Conservation (phyloP, 2,797 vertebrate species). For the Tadarida brasiliensis region DNA sequence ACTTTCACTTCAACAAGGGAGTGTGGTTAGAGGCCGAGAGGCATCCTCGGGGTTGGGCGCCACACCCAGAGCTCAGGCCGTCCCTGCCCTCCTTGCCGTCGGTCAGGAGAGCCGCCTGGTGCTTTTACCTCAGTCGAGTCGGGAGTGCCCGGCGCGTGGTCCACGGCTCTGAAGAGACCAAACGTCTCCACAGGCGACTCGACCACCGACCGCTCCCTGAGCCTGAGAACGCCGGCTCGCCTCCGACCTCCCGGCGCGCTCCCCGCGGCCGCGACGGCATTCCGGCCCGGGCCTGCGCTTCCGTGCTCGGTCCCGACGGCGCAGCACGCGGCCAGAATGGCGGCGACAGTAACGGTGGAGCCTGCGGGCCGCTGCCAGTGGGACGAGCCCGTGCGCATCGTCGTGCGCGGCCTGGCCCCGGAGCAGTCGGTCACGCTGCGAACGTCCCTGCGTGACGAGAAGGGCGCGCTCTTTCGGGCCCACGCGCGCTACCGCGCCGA, state of each 20-base stretch:
- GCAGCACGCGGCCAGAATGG: neutral
- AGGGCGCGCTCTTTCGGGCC: constrained; percentile 87
- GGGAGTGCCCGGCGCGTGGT: rapidly evolving
- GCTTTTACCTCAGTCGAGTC: neutral
- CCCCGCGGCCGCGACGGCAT: rapidly evolving
- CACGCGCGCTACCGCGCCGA: constrained; percentile 88
- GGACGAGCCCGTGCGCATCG: constrained; percentile 89
- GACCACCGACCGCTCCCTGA: no score
- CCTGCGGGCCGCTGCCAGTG: constrained; percentile 88
- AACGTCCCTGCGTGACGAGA: constrained; percentile 88
- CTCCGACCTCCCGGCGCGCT: no score
- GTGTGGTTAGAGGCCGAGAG: no score
- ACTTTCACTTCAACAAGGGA: neutral
- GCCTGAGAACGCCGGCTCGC: rapidly evolving
- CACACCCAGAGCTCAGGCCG: neutral
- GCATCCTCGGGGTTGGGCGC: rapidly evolving
- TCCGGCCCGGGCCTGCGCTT: constrained; percentile 72
- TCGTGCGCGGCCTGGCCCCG: constrained; percentile 88
- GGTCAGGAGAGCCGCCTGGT: rapidly evolving
- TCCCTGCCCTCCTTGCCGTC: rapidly evolving
- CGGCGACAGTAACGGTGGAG: constrained; percentile 52
- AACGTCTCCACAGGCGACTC: neutral
- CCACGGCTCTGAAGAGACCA: no score
- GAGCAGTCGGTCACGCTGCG: constrained; percentile 88
- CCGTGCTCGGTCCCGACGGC: constrained; percentile 79